Evolutionary conservation across 2,797 vertebrate species (phyloP).

Genomic region (Malurus leucopterus): DNA sequence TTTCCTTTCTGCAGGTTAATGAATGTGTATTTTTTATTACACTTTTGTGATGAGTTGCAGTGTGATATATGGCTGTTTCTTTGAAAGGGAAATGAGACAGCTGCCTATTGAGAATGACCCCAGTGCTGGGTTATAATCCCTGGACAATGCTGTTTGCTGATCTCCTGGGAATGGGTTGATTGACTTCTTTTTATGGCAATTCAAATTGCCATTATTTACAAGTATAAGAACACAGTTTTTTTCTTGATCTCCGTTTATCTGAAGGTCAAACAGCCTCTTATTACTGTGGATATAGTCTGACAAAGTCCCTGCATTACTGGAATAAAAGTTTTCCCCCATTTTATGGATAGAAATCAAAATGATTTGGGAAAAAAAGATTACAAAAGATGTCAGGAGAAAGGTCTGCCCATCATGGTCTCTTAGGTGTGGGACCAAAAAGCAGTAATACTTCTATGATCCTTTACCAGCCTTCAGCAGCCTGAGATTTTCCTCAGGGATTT

Average conservation of each 20-base stretch:
- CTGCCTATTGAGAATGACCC: constrained; percentile 17
- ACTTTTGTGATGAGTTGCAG: neutral
- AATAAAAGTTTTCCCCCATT: neutral
- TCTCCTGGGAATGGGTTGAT: neutral
- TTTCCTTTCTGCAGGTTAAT: constrained; percentile 40
- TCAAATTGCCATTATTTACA: constrained; percentile 41
- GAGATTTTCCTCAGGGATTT: neutral
- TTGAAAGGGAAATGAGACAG: constrained; percentile 37
- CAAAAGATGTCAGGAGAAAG: neutral
- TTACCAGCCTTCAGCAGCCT: neutral
- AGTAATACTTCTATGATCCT: neutral
- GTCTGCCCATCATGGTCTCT: neutral
- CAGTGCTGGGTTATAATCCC: neutral
- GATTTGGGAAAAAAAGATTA: neutral
- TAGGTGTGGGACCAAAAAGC: neutral
- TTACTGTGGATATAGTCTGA: neutral
- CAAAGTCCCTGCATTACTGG: neutral
- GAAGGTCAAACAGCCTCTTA: neutral
- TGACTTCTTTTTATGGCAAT: constrained; percentile 35
- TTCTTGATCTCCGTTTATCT: constrained; percentile 12
- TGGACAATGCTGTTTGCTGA: constrained; percentile 1
- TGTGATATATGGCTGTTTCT: neutral
- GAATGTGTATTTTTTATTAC: constrained; percentile 21
- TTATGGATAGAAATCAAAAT: neutral
- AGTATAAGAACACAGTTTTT: neutral